A percentile compares a stretch with the other conserved stretches of the same genome.
Evolutionary conservation across 2,888 invertebrate species (phyloP).

Genomic region (Acanthacorydalis orientalis): DNA sequence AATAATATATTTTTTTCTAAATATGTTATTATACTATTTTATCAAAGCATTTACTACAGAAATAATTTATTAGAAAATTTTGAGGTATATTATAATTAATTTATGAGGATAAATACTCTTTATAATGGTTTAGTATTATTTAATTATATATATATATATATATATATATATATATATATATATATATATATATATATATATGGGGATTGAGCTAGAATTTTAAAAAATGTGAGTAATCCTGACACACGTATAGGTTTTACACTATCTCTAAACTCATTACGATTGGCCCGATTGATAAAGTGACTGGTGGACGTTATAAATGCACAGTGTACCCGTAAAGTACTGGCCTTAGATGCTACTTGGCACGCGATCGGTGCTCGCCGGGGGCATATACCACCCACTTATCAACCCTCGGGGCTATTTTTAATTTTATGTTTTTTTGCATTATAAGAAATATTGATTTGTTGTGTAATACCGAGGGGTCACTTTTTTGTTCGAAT

Average conservation of each 20-base stretch:
- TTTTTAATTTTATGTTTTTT: not conserved
- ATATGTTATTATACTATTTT: too few species aligned
- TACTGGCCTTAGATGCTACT: not conserved
- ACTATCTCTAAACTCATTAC: constrained; percentile 5
- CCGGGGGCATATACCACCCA: not conserved
- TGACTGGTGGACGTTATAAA: not conserved
- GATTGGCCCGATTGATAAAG: constrained; percentile 5
- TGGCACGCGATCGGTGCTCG: not conserved
- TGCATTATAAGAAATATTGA: not conserved
- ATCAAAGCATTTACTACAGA: too few species aligned
- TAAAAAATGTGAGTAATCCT: not conserved
- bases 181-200: too few species aligned
- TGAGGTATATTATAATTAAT: too few species aligned
- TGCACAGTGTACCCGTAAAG: not conserved
- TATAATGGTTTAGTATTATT: too few species aligned
- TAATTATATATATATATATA: too few species aligned
- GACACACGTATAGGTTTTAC: constrained; percentile 2
- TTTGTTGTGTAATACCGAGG: not conserved
- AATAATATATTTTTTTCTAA: too few species aligned
- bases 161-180: too few species aligned
- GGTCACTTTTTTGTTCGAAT: too few species aligned
- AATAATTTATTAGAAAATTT: too few species aligned
- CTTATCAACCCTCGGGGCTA: not conserved
- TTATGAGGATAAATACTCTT: too few species aligned
- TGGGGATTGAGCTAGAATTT: too few species aligned